A percentile compares a stretch with the other conserved stretches of the same genome.
These are phyloP conservation scores for Campylomormyrus tamandua DNA, from an alignment of 2,113 vertebrate genomes.

Conservation along the genomic window DNA sequence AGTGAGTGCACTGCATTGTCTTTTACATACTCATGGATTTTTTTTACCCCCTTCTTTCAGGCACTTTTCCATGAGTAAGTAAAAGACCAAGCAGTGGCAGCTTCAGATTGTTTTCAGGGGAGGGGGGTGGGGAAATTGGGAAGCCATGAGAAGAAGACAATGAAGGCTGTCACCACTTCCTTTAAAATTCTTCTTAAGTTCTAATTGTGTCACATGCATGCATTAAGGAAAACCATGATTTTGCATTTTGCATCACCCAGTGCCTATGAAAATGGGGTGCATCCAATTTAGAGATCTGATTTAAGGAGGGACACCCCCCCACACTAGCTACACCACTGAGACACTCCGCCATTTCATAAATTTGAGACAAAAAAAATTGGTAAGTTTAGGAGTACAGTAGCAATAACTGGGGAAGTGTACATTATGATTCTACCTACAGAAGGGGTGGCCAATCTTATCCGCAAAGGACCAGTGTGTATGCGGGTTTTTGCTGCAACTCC, in stretches of 20 bases:
- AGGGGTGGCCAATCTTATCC: no score
- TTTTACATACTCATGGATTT: background rate
- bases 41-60: background rate
- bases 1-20: background rate
- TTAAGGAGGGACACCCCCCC: background rate
- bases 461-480: no score
- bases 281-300: background rate
- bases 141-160: background rate
- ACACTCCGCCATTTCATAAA: background rate
- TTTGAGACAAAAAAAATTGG: background rate
- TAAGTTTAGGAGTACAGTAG: background rate
- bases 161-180: background rate
- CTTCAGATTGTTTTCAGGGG: background rate
- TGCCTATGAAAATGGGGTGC: background rate
- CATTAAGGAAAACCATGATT: background rate
- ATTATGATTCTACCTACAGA: background rate
- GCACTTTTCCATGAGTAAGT: background rate
- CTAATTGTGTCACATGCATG: background rate
- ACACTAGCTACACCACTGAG: background rate
- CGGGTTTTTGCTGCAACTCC: no score
- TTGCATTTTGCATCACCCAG: background rate
- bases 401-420: background rate
- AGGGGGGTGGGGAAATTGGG: background rate
- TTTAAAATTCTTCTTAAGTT: background rate
- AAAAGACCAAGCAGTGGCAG: background rate